These are phyloP conservation scores for Oreochromis grahami DNA, from an alignment of 2,797 vertebrate species.

Conservation along the genomic window DNA sequence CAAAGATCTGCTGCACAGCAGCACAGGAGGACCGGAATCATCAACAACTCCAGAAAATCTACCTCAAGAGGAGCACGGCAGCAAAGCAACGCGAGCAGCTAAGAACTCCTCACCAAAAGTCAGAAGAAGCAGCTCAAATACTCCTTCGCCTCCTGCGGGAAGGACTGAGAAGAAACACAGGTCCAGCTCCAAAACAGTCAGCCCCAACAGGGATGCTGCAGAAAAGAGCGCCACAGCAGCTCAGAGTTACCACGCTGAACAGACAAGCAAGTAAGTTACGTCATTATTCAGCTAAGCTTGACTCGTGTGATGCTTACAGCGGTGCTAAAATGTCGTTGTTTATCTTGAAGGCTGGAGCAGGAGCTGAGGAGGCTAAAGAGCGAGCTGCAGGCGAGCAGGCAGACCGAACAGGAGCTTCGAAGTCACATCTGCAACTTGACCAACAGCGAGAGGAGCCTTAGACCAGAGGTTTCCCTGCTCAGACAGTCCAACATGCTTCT, in stretches of 20 bases:
- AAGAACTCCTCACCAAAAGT: constrained; percentile 75
- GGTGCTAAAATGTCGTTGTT: not conserved
- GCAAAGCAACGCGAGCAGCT: constrained; percentile 56
- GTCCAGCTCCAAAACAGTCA: constrained; percentile 67
- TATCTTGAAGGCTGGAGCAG: constrained; percentile 71
- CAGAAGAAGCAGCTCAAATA: constrained; percentile 57
- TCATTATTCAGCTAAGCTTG: not conserved
- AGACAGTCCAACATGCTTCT: constrained; percentile 82
- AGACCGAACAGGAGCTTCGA: constrained; percentile 79
- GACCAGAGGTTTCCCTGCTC: constrained; percentile 79
- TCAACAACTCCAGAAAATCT: constrained; percentile 55
- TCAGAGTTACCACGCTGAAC: constrained; percentile 71
- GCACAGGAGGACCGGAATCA: constrained; percentile 41
- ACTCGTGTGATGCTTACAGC: not conserved
- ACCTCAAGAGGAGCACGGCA: constrained; percentile 77
- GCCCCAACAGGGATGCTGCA: constrained; percentile 58
- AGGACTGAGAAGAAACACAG: constrained; percentile 77
- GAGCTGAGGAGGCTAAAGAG: constrained; percentile 76
- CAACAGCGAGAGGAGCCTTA: constrained; percentile 81
- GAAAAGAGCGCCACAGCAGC: constrained; percentile 59
- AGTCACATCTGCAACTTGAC: constrained; percentile 82
- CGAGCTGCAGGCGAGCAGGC: constrained; percentile 78
- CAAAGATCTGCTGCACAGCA: constrained; percentile 46
- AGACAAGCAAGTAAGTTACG: constrained; percentile 73
- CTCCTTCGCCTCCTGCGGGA: constrained; percentile 54